Evolutionary conservation across 2,888 invertebrate species (phyloP).

Genomic region (Dermolepida albohirtum): DNA sequence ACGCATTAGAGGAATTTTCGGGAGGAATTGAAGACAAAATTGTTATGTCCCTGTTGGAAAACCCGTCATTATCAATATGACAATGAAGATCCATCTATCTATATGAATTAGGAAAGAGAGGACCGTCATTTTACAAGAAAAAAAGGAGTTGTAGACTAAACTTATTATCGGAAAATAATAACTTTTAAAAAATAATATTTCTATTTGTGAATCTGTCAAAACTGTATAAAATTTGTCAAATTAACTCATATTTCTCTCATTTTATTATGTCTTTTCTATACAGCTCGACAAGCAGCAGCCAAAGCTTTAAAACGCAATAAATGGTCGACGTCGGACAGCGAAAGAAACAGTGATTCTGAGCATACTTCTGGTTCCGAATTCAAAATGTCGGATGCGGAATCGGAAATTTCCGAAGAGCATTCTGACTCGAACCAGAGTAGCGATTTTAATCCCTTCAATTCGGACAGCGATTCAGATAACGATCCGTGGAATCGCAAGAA

Average conservation of each 20-base stretch:
- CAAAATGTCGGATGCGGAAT: conserved; percentile 66
- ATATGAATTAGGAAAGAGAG: no score
- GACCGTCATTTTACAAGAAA: no score
- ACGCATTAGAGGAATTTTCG: no score
- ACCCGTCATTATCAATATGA: no score
- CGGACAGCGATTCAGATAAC: conserved; percentile 83
- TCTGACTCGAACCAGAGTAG: conserved; percentile 75
- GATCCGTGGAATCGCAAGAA: conserved; percentile 68
- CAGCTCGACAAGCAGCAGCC: conserved; percentile 72
- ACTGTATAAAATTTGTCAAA: no score
- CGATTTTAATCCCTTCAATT: conserved; percentile 94
- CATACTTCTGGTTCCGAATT: conserved; percentile 69
- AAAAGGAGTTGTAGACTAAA: no score
- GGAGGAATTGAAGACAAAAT: no score
- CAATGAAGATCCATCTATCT: no score
- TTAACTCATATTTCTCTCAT: background rate
- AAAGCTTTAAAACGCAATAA: conserved; percentile 71
- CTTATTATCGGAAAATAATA: no score
- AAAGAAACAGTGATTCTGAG: conserved; percentile 72
- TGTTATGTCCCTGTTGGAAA: no score
- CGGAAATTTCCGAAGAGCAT: conserved; percentile 69
- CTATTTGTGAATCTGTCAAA: no score
- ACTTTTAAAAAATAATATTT: no score
- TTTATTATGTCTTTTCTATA: conserved; percentile 39
- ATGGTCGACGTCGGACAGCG: conserved; percentile 75